Evolutionary conservation across 2,888 invertebrate genomes (phyloP).

Genomic region (Chironomus tentans): DNA sequence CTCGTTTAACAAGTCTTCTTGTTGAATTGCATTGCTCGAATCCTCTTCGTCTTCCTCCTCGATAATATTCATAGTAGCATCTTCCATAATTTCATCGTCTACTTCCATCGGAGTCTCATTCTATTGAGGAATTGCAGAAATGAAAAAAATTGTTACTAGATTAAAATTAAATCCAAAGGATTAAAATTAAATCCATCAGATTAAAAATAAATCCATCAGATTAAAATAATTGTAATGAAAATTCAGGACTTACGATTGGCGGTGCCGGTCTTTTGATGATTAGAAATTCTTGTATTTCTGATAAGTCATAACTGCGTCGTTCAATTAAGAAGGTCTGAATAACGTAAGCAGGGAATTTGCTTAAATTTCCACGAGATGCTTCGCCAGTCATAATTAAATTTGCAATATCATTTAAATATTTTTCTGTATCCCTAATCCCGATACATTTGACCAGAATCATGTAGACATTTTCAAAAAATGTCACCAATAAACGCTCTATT

Average conservation of each 20-base stretch:
- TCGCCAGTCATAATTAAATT: conserved; percentile 17
- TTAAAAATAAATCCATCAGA: no score
- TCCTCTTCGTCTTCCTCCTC: conserved; percentile 33
- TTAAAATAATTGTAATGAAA: not conserved
- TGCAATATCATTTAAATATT: conserved; percentile 19
- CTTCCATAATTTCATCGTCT: conserved; percentile 39
- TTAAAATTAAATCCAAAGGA: not conserved
- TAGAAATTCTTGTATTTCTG: conserved; percentile 31
- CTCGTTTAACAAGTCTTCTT: conserved; percentile 32
- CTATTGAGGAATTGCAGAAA: no score
- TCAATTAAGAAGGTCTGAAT: conserved; percentile 23
- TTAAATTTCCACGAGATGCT: not conserved
- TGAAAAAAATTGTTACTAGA: no score
- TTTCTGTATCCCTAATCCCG: conserved; percentile 18
- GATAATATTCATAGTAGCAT: conserved; percentile 31
- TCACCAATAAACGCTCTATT: conserved; percentile 35
- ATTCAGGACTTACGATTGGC: conserved; percentile 1
- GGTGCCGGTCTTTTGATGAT: conserved; percentile 30
- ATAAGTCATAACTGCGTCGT: conserved; percentile 26
- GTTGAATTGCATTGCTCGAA: conserved; percentile 31
- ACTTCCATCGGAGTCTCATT: conserved; percentile 44
- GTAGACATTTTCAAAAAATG: conserved; percentile 37
- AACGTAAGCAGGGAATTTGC: conserved; percentile 14
- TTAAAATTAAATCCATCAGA: no score
- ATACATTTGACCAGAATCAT: conserved; percentile 38